Percentiles rank a stretch among this genome's conserved stretches.
Conservation (phyloP, 2,888 invertebrate genomes). For the Blastobasis adustella region DNA sequence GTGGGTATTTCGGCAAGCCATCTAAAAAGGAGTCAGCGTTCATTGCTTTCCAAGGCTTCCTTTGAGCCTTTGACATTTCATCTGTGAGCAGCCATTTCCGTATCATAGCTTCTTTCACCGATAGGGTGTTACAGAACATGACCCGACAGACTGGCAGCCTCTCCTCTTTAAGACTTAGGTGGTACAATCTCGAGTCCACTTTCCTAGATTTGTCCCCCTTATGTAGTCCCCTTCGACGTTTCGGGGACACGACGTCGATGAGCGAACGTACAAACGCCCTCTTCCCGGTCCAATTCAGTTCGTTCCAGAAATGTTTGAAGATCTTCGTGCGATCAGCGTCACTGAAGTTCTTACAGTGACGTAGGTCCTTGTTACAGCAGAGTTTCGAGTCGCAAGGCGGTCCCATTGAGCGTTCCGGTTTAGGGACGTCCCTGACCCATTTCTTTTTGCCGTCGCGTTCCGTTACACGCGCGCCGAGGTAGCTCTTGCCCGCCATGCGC, state of each 20-base stretch:
- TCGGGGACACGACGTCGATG: slow-evolving; percentile 36
- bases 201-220: slow-evolving; percentile 37
- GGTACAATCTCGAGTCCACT: slow-evolving; percentile 40
- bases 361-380: slow-evolving; percentile 27
- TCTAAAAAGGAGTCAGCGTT: slow-evolving; percentile 42
- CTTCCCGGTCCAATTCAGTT: slow-evolving; percentile 43
- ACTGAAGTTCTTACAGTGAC: slow-evolving; percentile 28
- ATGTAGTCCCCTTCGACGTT: slow-evolving; percentile 28
- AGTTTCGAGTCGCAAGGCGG: slow-evolving; percentile 31
- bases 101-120: slow-evolving; percentile 49
- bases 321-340: slow-evolving; percentile 29
- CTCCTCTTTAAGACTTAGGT: slow-evolving; percentile 25
- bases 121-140: slow-evolving; percentile 48
- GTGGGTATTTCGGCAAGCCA: slow-evolving; percentile 29
- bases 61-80: slow-evolving; percentile 22
- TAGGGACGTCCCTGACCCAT: slow-evolving; percentile 49
- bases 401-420: slow-evolving; percentile 39
- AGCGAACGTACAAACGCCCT: slow-evolving; percentile 32
- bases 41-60: slow-evolving; percentile 33
- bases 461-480: slow-evolving; percentile 39
- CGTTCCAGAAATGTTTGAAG: slow-evolving; percentile 45
- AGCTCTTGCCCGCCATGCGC: slow-evolving; percentile 48
- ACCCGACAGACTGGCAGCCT: slow-evolving; percentile 36
- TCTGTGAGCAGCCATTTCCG: slow-evolving; percentile 36
- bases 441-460: slow-evolving; percentile 20